These are phyloP conservation scores for Chrysaora quinquecirrha DNA, from an alignment of 30 jellyfish, hydroid and myxozoan genomes.

Conservation along the genomic window DNA sequence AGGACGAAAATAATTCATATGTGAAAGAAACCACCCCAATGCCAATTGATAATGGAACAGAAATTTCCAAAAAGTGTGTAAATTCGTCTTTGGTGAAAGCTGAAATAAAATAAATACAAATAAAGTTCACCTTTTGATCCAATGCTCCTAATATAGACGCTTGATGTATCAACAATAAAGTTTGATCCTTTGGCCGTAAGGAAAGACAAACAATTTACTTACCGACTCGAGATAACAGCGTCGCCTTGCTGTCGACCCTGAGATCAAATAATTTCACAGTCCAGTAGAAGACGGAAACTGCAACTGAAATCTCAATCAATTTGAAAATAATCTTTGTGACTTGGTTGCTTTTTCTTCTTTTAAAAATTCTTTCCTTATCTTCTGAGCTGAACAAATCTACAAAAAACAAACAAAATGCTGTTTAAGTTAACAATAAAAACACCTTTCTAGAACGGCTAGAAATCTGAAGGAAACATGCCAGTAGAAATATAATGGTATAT, in stretches of 20 bases:
- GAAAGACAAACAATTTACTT: too few species aligned
- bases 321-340: neutral
- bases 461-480: too few species aligned
- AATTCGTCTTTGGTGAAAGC: constrained; percentile 72
- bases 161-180: too few species aligned
- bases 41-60: constrained; percentile 68
- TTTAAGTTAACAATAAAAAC: too few species aligned
- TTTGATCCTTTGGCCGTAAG: too few species aligned
- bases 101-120: constrained; percentile 14
- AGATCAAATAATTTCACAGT: constrained; percentile 41
- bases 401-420: neutral
- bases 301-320: neutral
- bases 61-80: constrained; percentile 21
- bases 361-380: neutral
- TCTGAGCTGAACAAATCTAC: neutral
- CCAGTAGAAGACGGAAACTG: constrained; percentile 19
- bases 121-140: too few species aligned
- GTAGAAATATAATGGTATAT: too few species aligned
- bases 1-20: constrained; percentile 11
- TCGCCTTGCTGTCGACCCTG: constrained; percentile 15
- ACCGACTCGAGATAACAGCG: constrained; percentile 47
- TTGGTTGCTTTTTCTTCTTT: neutral
- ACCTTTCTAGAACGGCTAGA: too few species aligned
- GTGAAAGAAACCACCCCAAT: constrained; percentile 61
- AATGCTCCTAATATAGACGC: too few species aligned